phyloP scores from a whole-genome alignment of 2,888 invertebrate species.

The Crepidodera aurea region DNA sequence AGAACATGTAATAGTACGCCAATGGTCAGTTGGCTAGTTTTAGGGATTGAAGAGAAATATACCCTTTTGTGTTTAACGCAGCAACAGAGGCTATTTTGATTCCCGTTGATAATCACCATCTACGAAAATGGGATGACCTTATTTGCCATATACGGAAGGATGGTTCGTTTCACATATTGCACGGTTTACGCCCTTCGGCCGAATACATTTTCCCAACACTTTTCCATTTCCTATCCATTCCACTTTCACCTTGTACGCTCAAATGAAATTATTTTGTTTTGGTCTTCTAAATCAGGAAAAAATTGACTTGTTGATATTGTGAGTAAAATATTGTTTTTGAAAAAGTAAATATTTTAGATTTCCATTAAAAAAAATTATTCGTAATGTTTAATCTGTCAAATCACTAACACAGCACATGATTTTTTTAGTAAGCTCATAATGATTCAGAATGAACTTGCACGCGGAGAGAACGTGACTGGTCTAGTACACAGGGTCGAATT shows the following conservation, averaged over 20 bases:
- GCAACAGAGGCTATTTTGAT: slow-evolving; percentile 35
- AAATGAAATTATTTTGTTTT: slow-evolving; percentile 20
- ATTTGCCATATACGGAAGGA: slow-evolving; percentile 30
- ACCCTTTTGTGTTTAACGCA: slow-evolving; percentile 20
- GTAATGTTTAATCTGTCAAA: no score
- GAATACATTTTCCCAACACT: slow-evolving; percentile 25
- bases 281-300: no score
- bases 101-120: slow-evolving; percentile 41
- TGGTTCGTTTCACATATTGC: slow-evolving; percentile 20
- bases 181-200: slow-evolving; percentile 18
- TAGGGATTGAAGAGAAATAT: neutral
- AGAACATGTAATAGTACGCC: neutral
- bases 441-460: no score
- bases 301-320: no score
- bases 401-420: no score
- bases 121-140: slow-evolving; percentile 40
- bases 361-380: no score
- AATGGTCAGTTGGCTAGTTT: neutral
- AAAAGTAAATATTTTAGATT: no score
- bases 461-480: no score
- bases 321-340: no score
- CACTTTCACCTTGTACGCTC: neutral
- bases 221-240: slow-evolving; percentile 20
- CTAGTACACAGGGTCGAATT: no score
- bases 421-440: no score